Conservation (phyloP, 2,113 vertebrate species). For the Solea senegalensis region DNA sequence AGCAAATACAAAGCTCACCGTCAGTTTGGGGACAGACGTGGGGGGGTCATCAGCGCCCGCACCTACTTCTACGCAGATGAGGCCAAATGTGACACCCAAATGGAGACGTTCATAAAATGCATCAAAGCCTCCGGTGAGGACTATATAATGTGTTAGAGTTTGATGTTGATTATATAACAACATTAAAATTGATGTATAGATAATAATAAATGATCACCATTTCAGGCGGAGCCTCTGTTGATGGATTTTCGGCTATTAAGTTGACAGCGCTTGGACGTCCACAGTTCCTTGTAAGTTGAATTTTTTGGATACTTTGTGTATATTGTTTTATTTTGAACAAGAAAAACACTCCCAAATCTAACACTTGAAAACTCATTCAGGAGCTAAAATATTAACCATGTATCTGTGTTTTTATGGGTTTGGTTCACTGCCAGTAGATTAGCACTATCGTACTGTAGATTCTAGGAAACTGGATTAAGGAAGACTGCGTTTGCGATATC, state of each 20-base stretch:
- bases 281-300: constrained; percentile 90
- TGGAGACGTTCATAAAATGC: constrained; percentile 91
- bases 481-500: background rate
- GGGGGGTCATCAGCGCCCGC: constrained; percentile 80
- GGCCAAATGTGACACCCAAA: constrained; percentile 91
- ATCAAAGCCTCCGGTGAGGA: constrained; percentile 88
- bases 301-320: background rate
- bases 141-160: background rate
- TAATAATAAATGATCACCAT: background rate
- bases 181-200: background rate
- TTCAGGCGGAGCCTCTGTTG: constrained; percentile 86
- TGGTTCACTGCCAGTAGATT: constrained; percentile 5
- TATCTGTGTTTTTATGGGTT: constrained; percentile 1
- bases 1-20: constrained; percentile 84
- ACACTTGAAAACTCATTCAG: background rate
- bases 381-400: background rate
- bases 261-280: constrained; percentile 91
- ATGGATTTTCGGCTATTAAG: constrained; percentile 94
- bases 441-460: background rate
- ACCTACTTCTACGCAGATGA: constrained; percentile 90
- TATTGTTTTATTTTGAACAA: background rate
- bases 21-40: constrained; percentile 82
- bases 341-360: background rate
- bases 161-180: background rate
- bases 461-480: background rate